A percentile compares a stretch with the other conserved stretches of the same genome.
These are phyloP conservation scores for Patiria pectinifera DNA, from an alignment of 53 echinoderm and acorn worm genomes.

Conservation along the genomic window DNA sequence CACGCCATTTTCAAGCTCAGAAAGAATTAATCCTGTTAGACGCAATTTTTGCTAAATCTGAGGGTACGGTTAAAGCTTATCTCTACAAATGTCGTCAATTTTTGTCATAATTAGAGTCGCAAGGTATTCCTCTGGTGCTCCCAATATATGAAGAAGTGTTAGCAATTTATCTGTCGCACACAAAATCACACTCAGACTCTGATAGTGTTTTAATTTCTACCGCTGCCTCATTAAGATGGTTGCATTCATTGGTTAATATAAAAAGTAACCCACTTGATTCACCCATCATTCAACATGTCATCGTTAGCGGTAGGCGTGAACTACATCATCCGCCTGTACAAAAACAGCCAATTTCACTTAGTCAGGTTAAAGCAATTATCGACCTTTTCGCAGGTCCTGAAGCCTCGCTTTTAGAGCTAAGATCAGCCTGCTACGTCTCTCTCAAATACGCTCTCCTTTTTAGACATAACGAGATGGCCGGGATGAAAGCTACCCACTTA, in stretches of 20 bases:
- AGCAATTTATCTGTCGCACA: neutral
- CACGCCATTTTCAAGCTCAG: neutral
- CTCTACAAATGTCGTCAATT: too few relatives aligned
- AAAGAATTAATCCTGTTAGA: slow-evolving; percentile 1
- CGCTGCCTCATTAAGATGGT: neutral
- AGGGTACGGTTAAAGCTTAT: neutral
- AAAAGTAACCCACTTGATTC: too few relatives aligned
- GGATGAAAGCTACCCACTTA: neutral
- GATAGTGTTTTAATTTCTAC: slow-evolving; percentile 15
- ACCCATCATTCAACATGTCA: too few relatives aligned
- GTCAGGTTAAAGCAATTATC: too few relatives aligned
- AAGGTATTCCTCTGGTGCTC: neutral
- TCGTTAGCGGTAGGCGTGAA: too few relatives aligned
- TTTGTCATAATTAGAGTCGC: neutral
- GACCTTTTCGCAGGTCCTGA: too few relatives aligned
- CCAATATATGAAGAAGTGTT: slow-evolving; percentile 3
- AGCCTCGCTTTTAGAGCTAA: too few relatives aligned
- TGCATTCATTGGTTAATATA: neutral
- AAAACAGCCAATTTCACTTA: too few relatives aligned
- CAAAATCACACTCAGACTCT: neutral
- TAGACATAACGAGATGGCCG: too few relatives aligned
- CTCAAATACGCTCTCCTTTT: too few relatives aligned
- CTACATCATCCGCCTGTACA: too few relatives aligned
- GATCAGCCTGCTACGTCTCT: too few relatives aligned
- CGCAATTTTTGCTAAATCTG: slow-evolving; percentile 18